These are phyloP conservation scores for Poeciliopsis prolifica DNA, from an alignment of 2,113 vertebrate species.

Conservation along the genomic window DNA sequence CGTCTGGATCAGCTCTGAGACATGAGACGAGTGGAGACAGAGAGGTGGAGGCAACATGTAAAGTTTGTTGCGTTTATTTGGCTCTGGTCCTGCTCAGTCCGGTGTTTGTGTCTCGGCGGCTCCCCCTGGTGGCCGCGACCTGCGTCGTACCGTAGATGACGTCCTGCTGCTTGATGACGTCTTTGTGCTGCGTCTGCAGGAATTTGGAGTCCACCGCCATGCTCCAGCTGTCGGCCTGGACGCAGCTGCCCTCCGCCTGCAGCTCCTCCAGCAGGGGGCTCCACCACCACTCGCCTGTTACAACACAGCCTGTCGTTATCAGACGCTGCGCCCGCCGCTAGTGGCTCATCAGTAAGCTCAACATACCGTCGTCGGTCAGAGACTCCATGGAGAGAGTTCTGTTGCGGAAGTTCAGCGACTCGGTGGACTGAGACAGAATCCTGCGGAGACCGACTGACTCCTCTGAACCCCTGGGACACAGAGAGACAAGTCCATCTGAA, in stretches of 20 bases:
- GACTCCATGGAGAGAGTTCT: slow-evolving; percentile 92
- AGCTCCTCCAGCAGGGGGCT: slow-evolving; percentile 89
- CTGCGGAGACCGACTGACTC: slow-evolving; percentile 87
- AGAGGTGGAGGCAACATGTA: too few species aligned
- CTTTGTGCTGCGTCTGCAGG: slow-evolving; percentile 91
- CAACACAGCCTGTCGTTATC: background rate
- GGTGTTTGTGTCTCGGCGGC: too few species aligned
- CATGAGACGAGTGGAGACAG: background rate
- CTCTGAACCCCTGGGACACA: slow-evolving; percentile 83
- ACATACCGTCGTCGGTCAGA: slow-evolving; percentile 89
- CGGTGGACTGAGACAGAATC: slow-evolving; percentile 94
- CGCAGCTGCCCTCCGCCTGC: slow-evolving; percentile 85
- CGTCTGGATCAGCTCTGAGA: slow-evolving; percentile 92
- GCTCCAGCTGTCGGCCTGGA: slow-evolving; percentile 93
- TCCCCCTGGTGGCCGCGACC: background rate
- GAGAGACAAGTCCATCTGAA: background rate
- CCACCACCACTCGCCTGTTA: slow-evolving; percentile 82
- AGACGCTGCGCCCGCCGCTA: background rate
- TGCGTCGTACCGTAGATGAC: slow-evolving; percentile 88
- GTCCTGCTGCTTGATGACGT: slow-evolving; percentile 92
- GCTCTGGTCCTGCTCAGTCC: too few species aligned
- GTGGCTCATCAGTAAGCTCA: background rate
- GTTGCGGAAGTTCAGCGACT: slow-evolving; percentile 92
- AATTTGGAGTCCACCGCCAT: slow-evolving; percentile 87
- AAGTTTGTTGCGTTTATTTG: too few species aligned